A percentile compares a stretch with the other conserved stretches of the same genome.
These are phyloP conservation scores for Synodontis membranacea DNA, from an alignment of 2,113 vertebrate genomes.

Conservation along the genomic window DNA sequence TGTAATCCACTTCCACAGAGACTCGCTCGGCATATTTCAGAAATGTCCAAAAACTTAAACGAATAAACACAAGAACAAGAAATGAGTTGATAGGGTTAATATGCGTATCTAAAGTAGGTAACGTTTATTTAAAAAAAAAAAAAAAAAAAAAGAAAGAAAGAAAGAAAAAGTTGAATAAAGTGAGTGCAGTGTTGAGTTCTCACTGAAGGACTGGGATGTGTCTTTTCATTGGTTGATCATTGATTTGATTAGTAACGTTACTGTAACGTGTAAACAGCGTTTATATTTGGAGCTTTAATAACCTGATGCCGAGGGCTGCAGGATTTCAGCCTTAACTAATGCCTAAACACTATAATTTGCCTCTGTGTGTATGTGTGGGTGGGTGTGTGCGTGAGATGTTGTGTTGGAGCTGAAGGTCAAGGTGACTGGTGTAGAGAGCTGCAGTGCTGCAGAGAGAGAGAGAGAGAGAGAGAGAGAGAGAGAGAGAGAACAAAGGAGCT, in stretches of 20 bases:
- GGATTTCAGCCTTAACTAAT: neutral
- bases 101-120: neutral
- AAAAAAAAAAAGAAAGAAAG: neutral
- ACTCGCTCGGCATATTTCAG: neutral
- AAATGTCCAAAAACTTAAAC: neutral
- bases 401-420: constrained; percentile 32
- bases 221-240: neutral
- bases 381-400: constrained; percentile 1
- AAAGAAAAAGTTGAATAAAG: neutral
- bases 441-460: constrained; percentile 24
- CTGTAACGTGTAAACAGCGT: neutral
- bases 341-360: constrained; percentile 1
- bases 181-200: neutral
- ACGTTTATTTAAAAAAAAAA: neutral
- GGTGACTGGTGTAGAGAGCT: constrained; percentile 35
- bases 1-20: too few relatives aligned
- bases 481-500: constrained; percentile 39
- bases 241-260: neutral
- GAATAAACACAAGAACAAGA: neutral
- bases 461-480: neutral
- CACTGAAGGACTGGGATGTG: neutral
- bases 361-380: constrained; percentile 12
- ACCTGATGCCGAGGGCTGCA: neutral
- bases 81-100: neutral
- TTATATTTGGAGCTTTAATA: neutral